phyloP scores from a whole-genome alignment of 2,888 invertebrate genomes.

The Automeris io region DNA sequence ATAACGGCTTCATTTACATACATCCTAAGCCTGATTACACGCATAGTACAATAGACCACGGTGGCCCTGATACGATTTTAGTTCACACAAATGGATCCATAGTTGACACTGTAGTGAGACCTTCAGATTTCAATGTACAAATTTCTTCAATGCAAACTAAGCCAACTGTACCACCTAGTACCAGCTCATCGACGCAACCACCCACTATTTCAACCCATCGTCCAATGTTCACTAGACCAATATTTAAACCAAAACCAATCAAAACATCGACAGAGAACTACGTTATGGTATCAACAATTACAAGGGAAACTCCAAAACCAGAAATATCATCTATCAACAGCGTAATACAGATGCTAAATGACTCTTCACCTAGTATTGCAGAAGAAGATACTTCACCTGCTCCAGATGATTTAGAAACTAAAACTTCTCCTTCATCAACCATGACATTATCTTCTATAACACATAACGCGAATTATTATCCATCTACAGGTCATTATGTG shows the following conservation, averaged over 20 bases:
- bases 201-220: conserved; percentile 59
- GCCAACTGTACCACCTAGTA: conserved; percentile 48
- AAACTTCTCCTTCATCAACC: conserved; percentile 52
- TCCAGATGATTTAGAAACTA: conserved; percentile 48
- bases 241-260: conserved; percentile 74
- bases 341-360: conserved; percentile 81
- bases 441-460: conserved; percentile 39
- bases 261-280: conserved; percentile 66
- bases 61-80: conserved; percentile 79
- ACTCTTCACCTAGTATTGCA: conserved; percentile 57
- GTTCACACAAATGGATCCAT: conserved; percentile 76
- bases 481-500: conserved; percentile 61
- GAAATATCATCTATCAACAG: conserved; percentile 70
- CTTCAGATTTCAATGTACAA: conserved; percentile 70
- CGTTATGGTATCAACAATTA: conserved; percentile 75
- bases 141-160: conserved; percentile 70
- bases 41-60: conserved; percentile 78
- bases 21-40: conserved; percentile 59
- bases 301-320: conserved; percentile 61
- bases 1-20: conserved; percentile 46
- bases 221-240: conserved; percentile 64
- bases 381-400: conserved; percentile 51
- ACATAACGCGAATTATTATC: conserved; percentile 47
- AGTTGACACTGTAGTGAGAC: conserved; percentile 68
- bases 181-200: conserved; percentile 42